Base-by-base conservation (phyloP, 1,140 invertebrate species). In the Nasonia vitripennis region DNA sequence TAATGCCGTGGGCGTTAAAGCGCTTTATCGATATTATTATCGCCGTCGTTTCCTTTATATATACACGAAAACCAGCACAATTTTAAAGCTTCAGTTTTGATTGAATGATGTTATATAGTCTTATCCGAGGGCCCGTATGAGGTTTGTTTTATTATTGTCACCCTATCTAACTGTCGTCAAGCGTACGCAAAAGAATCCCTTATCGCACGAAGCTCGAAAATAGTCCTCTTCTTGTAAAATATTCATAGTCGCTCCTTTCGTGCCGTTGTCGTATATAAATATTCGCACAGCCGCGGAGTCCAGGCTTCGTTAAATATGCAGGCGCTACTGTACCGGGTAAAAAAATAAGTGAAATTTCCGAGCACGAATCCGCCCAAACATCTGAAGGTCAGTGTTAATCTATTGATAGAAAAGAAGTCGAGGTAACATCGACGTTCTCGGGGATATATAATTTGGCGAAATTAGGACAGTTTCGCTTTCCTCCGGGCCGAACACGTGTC, bases 391-490 rank as follows among this genome's bases (percentile, higher is more conserved):
- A 75, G 4, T 45, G 73, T n/a, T 75, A 41, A 75, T 34, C 73
- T 75, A 75, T 75, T 75, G 34, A 75, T 75, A 75, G 73, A n/a
- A 10, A 23, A 41, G 20, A 74, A 31, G 23, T 37, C 34, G 71
- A 74, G 71, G 23, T 73, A 31, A 31, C 71, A 73, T 14, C 12
- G 23, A 34, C 10, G 5, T 7, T 31, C 71, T 27, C 3, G 67
- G 20, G 34, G 27, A 27, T 27, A 37, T 37, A 37, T 68, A 70
- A 7, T 70, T 74, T 74, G 71, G 14, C 11, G 71, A 37, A 37
- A 74, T 34, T 70, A 70, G 6, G 31, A 31, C 37, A 34, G 20
- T 75, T 75, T 75, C 20, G 20, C 37, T 45, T 45, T 45, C 3
- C n/a, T n/a, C 9, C 9, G 34, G 20, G 37, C 1, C 73, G 2